These are phyloP conservation scores for Microchirus variegatus DNA, from an alignment of 2,797 vertebrate species.

Conservation along the genomic window DNA sequence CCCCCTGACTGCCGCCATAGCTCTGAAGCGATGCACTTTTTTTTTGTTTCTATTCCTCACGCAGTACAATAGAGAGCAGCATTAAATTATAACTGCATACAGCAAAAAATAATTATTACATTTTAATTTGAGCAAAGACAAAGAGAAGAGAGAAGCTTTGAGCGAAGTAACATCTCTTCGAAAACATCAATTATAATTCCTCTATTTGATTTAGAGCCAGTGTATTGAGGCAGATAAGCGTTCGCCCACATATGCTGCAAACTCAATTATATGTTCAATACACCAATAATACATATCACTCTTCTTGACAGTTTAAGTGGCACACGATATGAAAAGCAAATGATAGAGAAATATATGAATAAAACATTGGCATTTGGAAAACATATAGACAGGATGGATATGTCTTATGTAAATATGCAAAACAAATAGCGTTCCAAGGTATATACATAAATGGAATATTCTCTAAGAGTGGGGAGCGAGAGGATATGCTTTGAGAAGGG, in stretches of 20 bases:
- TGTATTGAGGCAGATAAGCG: slow-evolving; percentile 51
- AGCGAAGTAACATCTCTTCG: slow-evolving; percentile 42
- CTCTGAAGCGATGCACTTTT: slow-evolving; percentile 34
- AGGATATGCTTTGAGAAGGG: slow-evolving; percentile 75
- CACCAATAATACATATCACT: slow-evolving; percentile 71
- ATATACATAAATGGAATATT: slow-evolving; percentile 79
- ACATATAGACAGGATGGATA: slow-evolving; percentile 76
- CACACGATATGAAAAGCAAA: slow-evolving; percentile 75
- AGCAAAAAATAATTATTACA: slow-evolving; percentile 23
- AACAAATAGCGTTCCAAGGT: slow-evolving; percentile 78
- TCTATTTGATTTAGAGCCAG: slow-evolving; percentile 56
- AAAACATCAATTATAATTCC: slow-evolving; percentile 60
- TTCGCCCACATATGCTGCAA: slow-evolving; percentile 66
- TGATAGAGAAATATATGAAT: slow-evolving; percentile 75
- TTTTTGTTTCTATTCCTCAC: slow-evolving; percentile 15
- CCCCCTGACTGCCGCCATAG: slow-evolving; percentile 35
- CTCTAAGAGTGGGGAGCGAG: slow-evolving; percentile 63
- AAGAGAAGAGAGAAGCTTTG: slow-evolving; percentile 20
- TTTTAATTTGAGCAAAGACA: slow-evolving; percentile 23
- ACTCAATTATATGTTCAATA: slow-evolving; percentile 71
- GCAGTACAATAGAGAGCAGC: slow-evolving; percentile 10
- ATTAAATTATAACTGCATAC: background rate
- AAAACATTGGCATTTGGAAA: slow-evolving; percentile 80
- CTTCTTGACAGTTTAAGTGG: slow-evolving; percentile 75
- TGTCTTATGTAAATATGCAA: slow-evolving; percentile 80